A percentile compares a stretch with the other conserved stretches of the same genome.
phyloP scores from a whole-genome alignment of 2,888 invertebrate genomes.

The Harpagoxenus sublaevis region DNA sequence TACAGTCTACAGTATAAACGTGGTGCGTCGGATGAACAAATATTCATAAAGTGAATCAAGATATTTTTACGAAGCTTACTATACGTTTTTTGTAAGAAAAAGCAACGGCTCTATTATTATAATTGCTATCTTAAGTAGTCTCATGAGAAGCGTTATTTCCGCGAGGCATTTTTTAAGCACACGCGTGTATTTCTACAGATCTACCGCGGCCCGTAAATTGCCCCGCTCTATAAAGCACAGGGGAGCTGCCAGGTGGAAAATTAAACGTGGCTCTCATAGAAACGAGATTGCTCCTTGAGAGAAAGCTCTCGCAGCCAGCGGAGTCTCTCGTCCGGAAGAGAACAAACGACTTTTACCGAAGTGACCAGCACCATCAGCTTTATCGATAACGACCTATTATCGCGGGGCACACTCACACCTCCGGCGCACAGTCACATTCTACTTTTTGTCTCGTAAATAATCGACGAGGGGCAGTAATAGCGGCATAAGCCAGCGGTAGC shows the following conservation, averaged over 20 bases:
- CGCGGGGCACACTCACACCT: not conserved
- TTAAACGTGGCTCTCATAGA: slow-evolving; percentile 27
- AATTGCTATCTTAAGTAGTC: not conserved
- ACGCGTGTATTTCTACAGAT: not conserved
- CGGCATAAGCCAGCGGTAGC: not conserved
- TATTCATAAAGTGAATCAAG: not conserved
- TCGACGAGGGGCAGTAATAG: not conserved
- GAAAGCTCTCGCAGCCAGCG: slow-evolving; percentile 2
- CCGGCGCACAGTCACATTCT: slow-evolving; percentile 2
- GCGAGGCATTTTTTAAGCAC: not conserved
- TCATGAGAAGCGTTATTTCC: slow-evolving; percentile 4
- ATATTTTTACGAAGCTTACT: not conserved
- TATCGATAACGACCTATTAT: slow-evolving; percentile 40
- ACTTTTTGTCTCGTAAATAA: slow-evolving; percentile 49
- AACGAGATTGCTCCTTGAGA: slow-evolving; percentile 34
- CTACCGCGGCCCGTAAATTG: slow-evolving; percentile 13
- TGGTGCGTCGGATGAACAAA: not conserved
- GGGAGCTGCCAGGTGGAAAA: not conserved
- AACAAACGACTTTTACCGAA: slow-evolving; percentile 6
- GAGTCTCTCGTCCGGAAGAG: not conserved
- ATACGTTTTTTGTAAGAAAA: not conserved
- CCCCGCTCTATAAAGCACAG: not conserved
- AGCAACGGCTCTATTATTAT: not conserved
- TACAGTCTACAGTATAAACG: not conserved
- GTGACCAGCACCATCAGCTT: slow-evolving; percentile 7